Conservation (phyloP, 2,113 vertebrate species). For the Cheirogaleus medius region DNA sequence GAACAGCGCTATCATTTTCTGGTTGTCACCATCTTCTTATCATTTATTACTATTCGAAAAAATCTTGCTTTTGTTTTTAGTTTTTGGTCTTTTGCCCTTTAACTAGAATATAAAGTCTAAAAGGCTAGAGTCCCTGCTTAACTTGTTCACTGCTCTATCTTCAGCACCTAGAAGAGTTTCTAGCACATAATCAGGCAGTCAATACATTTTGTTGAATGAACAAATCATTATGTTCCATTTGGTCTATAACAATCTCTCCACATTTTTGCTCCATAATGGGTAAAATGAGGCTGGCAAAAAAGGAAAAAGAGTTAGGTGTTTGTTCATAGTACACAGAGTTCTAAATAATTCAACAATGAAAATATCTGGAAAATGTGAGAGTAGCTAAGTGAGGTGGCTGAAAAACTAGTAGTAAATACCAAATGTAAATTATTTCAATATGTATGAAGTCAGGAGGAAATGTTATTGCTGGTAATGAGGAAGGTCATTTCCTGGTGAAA, state of each 20-base stretch:
- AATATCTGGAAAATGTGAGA: neutral
- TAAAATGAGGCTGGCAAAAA: neutral
- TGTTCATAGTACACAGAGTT: neutral
- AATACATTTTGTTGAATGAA: neutral
- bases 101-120: neutral
- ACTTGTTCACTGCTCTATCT: neutral
- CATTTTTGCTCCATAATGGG: neutral
- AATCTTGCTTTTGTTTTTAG: neutral
- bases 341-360: neutral
- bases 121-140: neutral
- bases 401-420: neutral
- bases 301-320: neutral
- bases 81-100: neutral
- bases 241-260: neutral
- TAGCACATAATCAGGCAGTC: neutral
- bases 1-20: neutral
- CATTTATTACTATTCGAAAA: slow-evolving; percentile 62
- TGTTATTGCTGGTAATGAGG: neutral
- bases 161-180: neutral
- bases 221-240: neutral
- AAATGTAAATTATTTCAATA: neutral
- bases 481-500: neutral
- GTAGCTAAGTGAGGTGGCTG: neutral
- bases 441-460: neutral
- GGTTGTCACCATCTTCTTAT: neutral